Evolutionary conservation across 23 tunicate genomes (phyloP).

Genomic region (Oikopleura albicans): DNA sequence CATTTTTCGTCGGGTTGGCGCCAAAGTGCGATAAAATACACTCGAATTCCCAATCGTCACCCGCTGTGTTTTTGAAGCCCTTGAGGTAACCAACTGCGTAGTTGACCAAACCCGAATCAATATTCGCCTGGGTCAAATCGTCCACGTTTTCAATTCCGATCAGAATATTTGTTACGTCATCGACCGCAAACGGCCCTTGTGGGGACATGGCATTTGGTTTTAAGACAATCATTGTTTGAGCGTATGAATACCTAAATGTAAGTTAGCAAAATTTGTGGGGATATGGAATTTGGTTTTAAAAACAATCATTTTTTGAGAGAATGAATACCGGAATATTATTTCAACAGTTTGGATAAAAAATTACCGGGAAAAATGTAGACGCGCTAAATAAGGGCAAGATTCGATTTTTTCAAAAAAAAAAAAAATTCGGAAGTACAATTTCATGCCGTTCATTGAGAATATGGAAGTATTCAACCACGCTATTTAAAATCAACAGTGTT

Average conservation of each 20-base stretch:
- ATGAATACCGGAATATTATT: too few species aligned
- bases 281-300: too few species aligned
- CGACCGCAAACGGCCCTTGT: not conserved
- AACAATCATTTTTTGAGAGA: too few species aligned
- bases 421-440: too few species aligned
- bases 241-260: not conserved
- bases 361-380: too few species aligned
- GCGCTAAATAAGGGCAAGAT: too few species aligned
- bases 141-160: not conserved
- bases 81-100: not conserved
- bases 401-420: too few species aligned
- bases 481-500: too few species aligned
- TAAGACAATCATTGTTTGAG: not conserved
- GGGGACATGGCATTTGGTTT: slow-evolving; percentile 8
- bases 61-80: not conserved
- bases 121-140: not conserved
- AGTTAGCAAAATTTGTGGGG: too few species aligned
- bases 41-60: not conserved
- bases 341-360: too few species aligned
- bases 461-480: too few species aligned
- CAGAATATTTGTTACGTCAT: not conserved
- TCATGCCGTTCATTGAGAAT: too few species aligned
- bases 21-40: slow-evolving; percentile 14
- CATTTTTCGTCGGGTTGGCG: not conserved
- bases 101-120: not conserved